A percentile compares a stretch with the other conserved stretches of the same genome.
phyloP scores from a whole-genome alignment of 2,797 vertebrate species.

The Syngnathus rostellatus region DNA sequence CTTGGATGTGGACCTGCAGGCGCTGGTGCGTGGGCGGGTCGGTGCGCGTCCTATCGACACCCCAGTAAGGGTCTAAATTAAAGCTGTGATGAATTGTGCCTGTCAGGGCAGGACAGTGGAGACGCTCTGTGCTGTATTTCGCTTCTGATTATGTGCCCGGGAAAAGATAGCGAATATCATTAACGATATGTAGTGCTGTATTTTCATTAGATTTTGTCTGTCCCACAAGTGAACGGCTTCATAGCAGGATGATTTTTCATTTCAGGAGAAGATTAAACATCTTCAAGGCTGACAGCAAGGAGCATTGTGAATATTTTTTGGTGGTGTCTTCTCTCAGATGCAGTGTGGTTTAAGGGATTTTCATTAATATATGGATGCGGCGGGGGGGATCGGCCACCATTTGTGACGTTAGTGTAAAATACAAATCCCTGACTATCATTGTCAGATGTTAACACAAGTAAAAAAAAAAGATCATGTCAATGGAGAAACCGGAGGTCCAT shows the following conservation, averaged over 20 bases:
- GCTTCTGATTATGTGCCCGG: constrained; percentile 63
- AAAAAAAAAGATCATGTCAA: constrained; percentile 14
- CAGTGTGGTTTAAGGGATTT: neutral
- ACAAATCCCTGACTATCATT: constrained; percentile 48
- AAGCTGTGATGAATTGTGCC: constrained; percentile 75
- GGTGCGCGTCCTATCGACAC: constrained; percentile 70
- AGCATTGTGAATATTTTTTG: constrained; percentile 28
- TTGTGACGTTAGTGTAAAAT: constrained; percentile 43
- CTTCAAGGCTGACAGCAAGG: constrained; percentile 38
- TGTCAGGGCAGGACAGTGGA: constrained; percentile 58
- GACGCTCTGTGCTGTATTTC: constrained; percentile 52
- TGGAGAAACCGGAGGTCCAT: constrained; percentile 35
- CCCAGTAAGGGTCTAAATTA: constrained; percentile 74
- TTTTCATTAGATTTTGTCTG: constrained; percentile 64
- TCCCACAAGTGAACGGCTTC: constrained; percentile 50
- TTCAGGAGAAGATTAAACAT: constrained; percentile 54
- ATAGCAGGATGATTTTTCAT: constrained; percentile 61
- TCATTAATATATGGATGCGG: constrained; percentile 1
- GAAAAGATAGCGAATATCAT: constrained; percentile 67
- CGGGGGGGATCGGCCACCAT: constrained; percentile 16
- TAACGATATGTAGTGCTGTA: constrained; percentile 69
- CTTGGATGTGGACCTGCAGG: constrained; percentile 6
- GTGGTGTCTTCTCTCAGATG: neutral
- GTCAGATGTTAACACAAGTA: constrained; percentile 18
- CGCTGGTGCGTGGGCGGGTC: constrained; percentile 32